Percentiles rank a stretch among this genome's conserved stretches.
phyloP scores from a whole-genome alignment of 2,113 vertebrate genomes.

The Chionomys nivalis region DNA sequence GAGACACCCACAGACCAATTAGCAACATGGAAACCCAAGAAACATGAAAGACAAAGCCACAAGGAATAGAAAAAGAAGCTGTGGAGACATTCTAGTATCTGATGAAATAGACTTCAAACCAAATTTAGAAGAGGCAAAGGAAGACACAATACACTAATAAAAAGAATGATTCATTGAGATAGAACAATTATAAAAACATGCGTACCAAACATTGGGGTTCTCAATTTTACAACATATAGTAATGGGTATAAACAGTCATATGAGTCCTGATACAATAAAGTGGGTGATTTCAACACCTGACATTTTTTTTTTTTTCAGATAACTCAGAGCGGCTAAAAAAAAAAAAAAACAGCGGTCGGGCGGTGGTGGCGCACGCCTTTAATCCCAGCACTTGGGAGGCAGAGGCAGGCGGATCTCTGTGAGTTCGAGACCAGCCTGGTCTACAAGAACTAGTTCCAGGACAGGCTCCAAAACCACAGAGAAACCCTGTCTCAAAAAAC shows the following conservation, averaged over 20 bases:
- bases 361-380: no score
- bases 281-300: neutral
- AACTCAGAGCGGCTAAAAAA: neutral
- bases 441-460: no score
- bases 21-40: neutral
- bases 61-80: neutral
- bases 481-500: no score
- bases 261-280: neutral
- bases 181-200: neutral
- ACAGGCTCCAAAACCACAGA: no score
- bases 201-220: neutral
- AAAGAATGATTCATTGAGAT: neutral
- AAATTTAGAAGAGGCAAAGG: neutral
- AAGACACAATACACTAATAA: neutral
- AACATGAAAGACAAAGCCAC: neutral
- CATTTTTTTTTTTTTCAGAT: neutral
- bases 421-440: no score
- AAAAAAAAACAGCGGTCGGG: no score
- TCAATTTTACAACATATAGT: neutral
- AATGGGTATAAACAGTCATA: neutral
- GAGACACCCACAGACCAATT: neutral
- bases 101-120: neutral
- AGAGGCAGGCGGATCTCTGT: no score
- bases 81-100: neutral
- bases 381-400: no score